Evolutionary conservation across 2,888 invertebrate species (phyloP), one percentile per base, ranked within the genome.

Genomic region (Chloromyia formosa): DNA sequence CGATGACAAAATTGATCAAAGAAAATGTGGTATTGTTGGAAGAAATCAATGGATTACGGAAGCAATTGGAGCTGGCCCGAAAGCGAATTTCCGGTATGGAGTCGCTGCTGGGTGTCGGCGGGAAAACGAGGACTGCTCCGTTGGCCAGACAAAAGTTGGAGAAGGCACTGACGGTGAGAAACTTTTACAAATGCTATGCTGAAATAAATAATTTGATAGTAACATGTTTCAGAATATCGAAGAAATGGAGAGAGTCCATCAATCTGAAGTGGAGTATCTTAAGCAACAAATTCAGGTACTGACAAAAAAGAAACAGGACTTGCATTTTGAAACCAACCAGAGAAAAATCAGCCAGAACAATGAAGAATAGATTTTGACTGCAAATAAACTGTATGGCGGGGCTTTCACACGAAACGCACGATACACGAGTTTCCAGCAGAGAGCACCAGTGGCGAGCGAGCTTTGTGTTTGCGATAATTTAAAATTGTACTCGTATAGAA

Each of bases 1-100:
- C 90, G 78, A 88, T 89, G 79, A 87, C 89, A 73, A 89, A 90
- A 80, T 89, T 92, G 74, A 90, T 92, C 87, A 89, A 87, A 87
- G 94, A 96, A 81, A 96, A 96, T 83, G 89, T 93, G 45, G 85
- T 89, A 0, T 86, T 96, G 2, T 87, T 95, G 42, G 87, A 90
- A 1, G 95, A 96, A 84, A 90, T 95, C 22, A 94, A 95, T 81
- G 88, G 88, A 74, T 83, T 95, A 56, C 88, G 94, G 42, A 88
- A 88, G 27, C 91, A 92, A 82, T 83, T 94, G 76, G 92, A 91
- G 82, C 84, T 88, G 0, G 88, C 91, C 14, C 87, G 91, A 10
- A 87, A 88, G n/a, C 87, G 89, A 45, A 91, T 92, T 78, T 87
- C 88, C 76, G 90, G 92, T 82, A 89, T 94, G 87, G 92, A 93